These are phyloP conservation scores for Tetranychus truncatus DNA, from an alignment of 2,888 invertebrate genomes.

Conservation along the genomic window DNA sequence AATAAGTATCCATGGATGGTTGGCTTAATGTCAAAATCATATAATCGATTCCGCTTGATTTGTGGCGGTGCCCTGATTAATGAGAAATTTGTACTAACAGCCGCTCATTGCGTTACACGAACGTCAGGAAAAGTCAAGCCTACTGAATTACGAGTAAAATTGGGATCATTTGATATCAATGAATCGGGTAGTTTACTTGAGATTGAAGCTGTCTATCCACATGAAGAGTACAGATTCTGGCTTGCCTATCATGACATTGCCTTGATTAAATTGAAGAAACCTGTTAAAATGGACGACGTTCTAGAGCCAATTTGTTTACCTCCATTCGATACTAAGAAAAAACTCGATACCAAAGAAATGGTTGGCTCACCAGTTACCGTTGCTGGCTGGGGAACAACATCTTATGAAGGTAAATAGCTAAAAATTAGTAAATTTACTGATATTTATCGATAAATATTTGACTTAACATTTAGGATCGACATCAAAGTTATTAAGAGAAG, in stretches of 20 bases:
- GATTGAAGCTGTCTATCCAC: conserved; percentile 8
- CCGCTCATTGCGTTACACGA: conserved; percentile 19
- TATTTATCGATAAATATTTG: neutral
- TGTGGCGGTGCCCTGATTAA: conserved; percentile 17
- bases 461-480: neutral
- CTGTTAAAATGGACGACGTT: neutral
- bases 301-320: conserved; percentile 16
- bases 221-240: conserved; percentile 11
- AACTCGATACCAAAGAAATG: neutral
- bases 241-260: conserved; percentile 18
- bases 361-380: conserved; percentile 12
- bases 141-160: conserved; percentile 8
- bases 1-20: conserved; percentile 18
- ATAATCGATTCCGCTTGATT: neutral
- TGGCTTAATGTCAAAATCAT: neutral
- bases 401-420: conserved; percentile 9
- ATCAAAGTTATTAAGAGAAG: conserved; percentile 13
- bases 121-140: conserved; percentile 1
- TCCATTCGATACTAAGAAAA: neutral
- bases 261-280: conserved; percentile 14
- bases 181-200: conserved; percentile 7
- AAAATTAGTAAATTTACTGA: neutral
- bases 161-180: conserved; percentile 17
- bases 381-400: conserved; percentile 21
- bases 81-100: conserved; percentile 14